Conservation (phyloP, 2,797 vertebrate species). For the Rhinogobio ventralis region DNA sequence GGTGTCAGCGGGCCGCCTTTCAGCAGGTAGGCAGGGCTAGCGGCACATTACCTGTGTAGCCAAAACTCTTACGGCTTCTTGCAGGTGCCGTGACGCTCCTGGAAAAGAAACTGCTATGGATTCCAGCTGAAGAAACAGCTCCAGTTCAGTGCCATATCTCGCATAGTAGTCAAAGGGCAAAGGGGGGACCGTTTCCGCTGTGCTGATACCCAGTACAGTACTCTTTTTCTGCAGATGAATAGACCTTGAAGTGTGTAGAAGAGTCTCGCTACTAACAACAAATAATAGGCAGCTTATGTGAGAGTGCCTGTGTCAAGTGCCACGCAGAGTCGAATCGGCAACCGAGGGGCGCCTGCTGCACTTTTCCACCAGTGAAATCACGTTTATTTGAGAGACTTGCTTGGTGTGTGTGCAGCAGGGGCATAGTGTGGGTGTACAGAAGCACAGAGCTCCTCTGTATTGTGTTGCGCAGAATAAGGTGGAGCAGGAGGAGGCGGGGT, state of each 20-base stretch:
- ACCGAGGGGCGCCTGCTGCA: constrained; percentile 75
- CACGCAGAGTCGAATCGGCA: constrained; percentile 70
- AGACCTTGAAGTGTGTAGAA: constrained; percentile 71
- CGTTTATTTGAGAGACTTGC: constrained; percentile 70
- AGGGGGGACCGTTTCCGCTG: neutral
- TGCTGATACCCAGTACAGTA: constrained; percentile 6
- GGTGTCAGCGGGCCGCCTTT: constrained; percentile 56
- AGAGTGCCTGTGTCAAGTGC: constrained; percentile 72
- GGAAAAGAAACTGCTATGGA: constrained; percentile 32
- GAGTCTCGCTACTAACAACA: constrained; percentile 74
- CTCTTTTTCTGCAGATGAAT: constrained; percentile 68
- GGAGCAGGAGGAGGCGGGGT: constrained; percentile 59
- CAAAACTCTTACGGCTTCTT: constrained; percentile 16
- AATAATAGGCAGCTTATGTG: constrained; percentile 79
- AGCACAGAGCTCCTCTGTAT: constrained; percentile 76
- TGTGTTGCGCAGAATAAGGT: constrained; percentile 77
- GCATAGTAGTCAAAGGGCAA: constrained; percentile 4
- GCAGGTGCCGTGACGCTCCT: constrained; percentile 35
- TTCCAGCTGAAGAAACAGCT: constrained; percentile 67
- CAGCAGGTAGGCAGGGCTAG: constrained; percentile 34
- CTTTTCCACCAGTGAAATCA: constrained; percentile 71
- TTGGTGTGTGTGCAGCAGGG: constrained; percentile 53
- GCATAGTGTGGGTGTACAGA: constrained; percentile 64
- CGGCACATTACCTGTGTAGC: constrained; percentile 32
- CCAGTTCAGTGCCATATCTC: neutral